Evolutionary conservation across 2,797 vertebrate species (phyloP).

Genomic region (Anguilla marmorata): DNA sequence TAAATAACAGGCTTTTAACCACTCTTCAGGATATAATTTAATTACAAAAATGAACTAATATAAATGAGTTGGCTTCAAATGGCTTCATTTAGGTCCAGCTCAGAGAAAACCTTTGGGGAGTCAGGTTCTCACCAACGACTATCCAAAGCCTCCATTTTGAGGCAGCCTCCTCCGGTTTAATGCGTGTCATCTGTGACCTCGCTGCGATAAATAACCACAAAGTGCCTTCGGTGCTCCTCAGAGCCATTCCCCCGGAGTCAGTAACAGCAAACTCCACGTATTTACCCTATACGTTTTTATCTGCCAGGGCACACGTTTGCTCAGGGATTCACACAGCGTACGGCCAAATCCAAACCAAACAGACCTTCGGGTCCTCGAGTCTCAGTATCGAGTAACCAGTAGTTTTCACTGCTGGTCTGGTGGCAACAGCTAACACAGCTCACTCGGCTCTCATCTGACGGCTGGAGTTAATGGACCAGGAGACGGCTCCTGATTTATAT

Average conservation of each 20-base stretch:
- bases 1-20: neutral
- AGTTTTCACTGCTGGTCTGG: slow-evolving; percentile 33
- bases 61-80: neutral
- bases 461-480: slow-evolving; percentile 34
- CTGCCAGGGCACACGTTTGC: slow-evolving; percentile 37
- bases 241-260: neutral
- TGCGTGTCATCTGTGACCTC: neutral
- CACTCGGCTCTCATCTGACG: neutral
- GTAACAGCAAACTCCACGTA: slow-evolving; percentile 18
- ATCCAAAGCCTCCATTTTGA: slow-evolving; percentile 3
- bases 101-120: neutral
- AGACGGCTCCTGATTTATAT: neutral
- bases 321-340: slow-evolving; percentile 38
- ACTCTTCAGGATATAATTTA: neutral
- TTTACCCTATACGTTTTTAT: slow-evolving; percentile 29
- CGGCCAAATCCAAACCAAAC: slow-evolving; percentile 42
- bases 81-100: neutral
- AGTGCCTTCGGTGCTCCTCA: neutral
- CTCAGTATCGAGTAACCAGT: slow-evolving; percentile 6
- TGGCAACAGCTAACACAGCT: slow-evolving; percentile 34
- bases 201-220: neutral
- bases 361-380: slow-evolving; percentile 10
- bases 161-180: neutral
- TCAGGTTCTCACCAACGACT: neutral
- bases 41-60: neutral